Base-by-base conservation (phyloP, 2,888 invertebrate species). In the Yponomeuta plumbellus region DNA sequence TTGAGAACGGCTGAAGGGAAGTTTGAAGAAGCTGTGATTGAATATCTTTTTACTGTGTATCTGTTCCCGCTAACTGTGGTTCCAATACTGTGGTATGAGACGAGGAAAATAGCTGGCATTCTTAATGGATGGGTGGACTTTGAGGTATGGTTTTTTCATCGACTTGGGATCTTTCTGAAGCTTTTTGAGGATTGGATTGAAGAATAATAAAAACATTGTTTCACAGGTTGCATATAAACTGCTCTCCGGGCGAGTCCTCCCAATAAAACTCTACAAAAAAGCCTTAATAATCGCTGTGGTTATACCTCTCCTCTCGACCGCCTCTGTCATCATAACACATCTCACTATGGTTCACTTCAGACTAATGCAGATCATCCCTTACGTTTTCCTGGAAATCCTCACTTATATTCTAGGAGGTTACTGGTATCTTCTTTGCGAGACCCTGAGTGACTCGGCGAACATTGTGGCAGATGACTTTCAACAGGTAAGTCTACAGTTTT, bases 21-120 rank as follows among this genome's bases (percentile, higher is more conserved):
- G 70, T 95, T 95, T 69, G 95, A 95, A 73, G 95, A 95, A 80
- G 94, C 94, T 0, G 95, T 95, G 0, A 95, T 95, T 73, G 95
- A 94, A 68, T 95, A 95, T 75, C 84, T 95, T 0, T 95, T 95
- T 73, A 92, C 94, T n/a, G 94, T 95, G 0, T 95, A 95, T 76
- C 86, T 95, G 68, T 87, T 95, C 68, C 95, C 95, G 0, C 89
- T 95, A 74, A 80, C 93, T 17, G 81, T 92, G 0, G 91, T 94
- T 61, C 94, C 94, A 0, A 89, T 95, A 62, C 80, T 94, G 67
- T 94, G 95, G 93, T 93, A 93, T 72, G 95, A 95, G 76, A 92
- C 94, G 0, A 82, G 83, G n/a, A 94, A 94, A 78, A 91, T 94
- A 66, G 93, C 93, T 0, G 77, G 75, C 20, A 92, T 93, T 44